phyloP scores from a whole-genome alignment of 2,888 invertebrate species.

The Linnaemya tessellans region DNA sequence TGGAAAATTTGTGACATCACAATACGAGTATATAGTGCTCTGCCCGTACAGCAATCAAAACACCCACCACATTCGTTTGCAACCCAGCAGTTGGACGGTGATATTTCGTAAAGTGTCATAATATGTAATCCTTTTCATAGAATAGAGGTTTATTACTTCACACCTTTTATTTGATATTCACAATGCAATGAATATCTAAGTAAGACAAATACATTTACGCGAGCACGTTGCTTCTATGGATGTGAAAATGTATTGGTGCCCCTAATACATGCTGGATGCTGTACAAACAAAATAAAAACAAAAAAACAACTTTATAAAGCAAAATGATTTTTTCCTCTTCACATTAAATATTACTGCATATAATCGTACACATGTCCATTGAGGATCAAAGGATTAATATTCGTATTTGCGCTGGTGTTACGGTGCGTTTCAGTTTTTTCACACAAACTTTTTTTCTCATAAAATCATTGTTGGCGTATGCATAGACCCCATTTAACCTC shows the following conservation, averaged over 20 bases:
- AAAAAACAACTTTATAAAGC: background rate
- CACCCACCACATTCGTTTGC: constrained; percentile 28
- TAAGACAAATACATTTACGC: background rate
- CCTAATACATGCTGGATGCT: constrained; percentile 11
- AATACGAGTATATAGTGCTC: no score
- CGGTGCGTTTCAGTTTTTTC: background rate
- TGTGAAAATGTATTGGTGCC: background rate
- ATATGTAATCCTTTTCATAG: constrained; percentile 79
- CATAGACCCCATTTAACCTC: constrained; percentile 60
- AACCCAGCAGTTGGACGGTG: constrained; percentile 22
- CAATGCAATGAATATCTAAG: constrained; percentile 22
- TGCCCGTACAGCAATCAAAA: background rate
- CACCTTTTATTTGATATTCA: constrained; percentile 76
- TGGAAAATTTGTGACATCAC: constrained; percentile 31
- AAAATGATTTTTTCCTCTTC: constrained; percentile 11
- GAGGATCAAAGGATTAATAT: constrained; percentile 69
- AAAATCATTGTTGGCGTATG: constrained; percentile 18
- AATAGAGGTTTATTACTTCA: constrained; percentile 74
- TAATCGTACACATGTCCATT: constrained; percentile 46
- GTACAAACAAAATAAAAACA: constrained; percentile 22
- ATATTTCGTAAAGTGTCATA: constrained; percentile 78
- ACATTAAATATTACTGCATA: constrained; percentile 42
- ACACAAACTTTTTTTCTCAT: constrained; percentile 13
- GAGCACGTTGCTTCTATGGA: background rate
- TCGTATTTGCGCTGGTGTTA: constrained; percentile 6